Evolutionary conservation across 2,797 vertebrate species (phyloP).

Genomic region (Leuciscus waleckii): DNA sequence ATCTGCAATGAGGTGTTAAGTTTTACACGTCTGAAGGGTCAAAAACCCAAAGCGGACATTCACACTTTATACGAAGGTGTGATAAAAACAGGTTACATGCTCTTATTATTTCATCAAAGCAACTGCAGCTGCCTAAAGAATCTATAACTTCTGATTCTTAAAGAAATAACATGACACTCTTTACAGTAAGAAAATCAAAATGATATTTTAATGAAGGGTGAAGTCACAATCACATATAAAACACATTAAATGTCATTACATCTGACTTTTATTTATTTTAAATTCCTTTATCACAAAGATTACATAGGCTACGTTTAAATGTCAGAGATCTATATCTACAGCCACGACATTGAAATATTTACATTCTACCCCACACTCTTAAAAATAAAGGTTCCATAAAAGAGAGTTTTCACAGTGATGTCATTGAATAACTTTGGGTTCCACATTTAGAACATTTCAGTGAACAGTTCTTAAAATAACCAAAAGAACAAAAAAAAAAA

Average conservation of each 20-base stretch:
- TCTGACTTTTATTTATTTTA: constrained; percentile 13
- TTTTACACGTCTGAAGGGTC: constrained; percentile 61
- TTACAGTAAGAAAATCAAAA: background rate
- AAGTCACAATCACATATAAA: constrained; percentile 11
- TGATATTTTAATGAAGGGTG: constrained; percentile 12
- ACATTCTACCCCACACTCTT: constrained; percentile 62
- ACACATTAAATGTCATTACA: background rate
- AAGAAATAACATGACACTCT: background rate
- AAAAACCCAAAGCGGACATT: constrained; percentile 68
- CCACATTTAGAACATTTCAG: background rate
- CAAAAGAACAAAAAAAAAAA: no score
- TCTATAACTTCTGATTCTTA: background rate
- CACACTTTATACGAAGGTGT: constrained; percentile 70
- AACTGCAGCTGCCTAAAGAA: background rate
- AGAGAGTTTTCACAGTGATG: background rate
- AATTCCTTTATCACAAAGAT: constrained; percentile 17
- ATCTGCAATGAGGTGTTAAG: constrained; percentile 58
- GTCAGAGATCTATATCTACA: constrained; percentile 64
- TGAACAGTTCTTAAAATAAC: no score
- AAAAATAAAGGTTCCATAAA: background rate
- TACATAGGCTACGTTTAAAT: background rate
- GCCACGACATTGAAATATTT: constrained; percentile 76
- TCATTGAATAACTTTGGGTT: background rate
- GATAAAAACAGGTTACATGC: constrained; percentile 47
- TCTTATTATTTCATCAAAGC: constrained; percentile 42